Evolutionary conservation across 2,113 vertebrate species (phyloP).

Genomic region (Gobius niger): DNA sequence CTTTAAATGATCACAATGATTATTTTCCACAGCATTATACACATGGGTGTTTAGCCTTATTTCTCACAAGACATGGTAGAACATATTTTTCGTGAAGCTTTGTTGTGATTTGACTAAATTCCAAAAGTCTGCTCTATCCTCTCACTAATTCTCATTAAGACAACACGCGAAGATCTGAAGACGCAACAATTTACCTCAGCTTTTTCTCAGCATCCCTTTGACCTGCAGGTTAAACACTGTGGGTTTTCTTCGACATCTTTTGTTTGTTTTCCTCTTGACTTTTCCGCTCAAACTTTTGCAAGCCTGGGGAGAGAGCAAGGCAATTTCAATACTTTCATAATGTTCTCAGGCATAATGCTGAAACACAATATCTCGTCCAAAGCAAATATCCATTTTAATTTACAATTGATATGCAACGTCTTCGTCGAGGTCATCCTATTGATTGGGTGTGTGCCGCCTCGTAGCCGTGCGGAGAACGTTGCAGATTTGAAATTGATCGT

Average conservation of each 20-base stretch:
- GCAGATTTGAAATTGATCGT: constrained; percentile 53
- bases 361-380: constrained; percentile 54
- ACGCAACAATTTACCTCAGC: neutral
- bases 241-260: neutral
- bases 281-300: neutral
- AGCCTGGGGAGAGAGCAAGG: neutral
- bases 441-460: constrained; percentile 52
- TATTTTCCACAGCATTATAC: no score
- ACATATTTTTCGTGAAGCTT: no score
- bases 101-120: no score
- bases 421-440: constrained; percentile 55
- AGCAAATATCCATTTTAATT: constrained; percentile 62
- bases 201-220: neutral
- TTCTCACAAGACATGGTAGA: no score
- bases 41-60: no score
- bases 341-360: constrained; percentile 33
- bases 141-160: no score
- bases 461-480: constrained; percentile 16
- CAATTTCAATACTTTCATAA: constrained; percentile 33
- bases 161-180: neutral
- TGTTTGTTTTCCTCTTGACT: neutral
- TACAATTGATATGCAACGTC: constrained; percentile 45
- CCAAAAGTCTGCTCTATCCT: no score
- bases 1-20: no score
- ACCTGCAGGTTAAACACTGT: neutral